Evolutionary conservation across 2,888 invertebrate species (phyloP), one percentile per base, ranked within the genome.

Genomic region (Brachyptera risi): DNA sequence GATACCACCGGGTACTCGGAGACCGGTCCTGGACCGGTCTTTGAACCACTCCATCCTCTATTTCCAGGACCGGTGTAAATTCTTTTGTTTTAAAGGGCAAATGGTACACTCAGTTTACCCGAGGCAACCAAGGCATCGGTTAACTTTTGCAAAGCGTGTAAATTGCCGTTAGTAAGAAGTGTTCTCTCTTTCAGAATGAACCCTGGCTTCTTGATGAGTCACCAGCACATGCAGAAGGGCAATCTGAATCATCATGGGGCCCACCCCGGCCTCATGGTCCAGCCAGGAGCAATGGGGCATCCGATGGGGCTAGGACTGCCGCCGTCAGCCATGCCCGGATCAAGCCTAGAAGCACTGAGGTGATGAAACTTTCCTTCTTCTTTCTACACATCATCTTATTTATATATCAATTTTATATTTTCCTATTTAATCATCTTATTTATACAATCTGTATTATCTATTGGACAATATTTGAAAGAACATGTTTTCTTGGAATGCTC

Each of bases 281-380:
- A 83, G 38, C 64, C 65, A 13, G 47, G 61, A 3, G 38, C 83
- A 54, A 80, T 84, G 80, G 82, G 83, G 2, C 82, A 83, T 38
- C 50, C 64, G 54, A 51, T 67, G 63, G 58, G 61, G 1, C 13
- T 62, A 38, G 59, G 63, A 9, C 51, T 61, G 11, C 60, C 60
- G 15, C 66, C 66, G 1, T 49, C 66, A 2, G 51, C 81, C 1
- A 80, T 82, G 40, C 81, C 82, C 1, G 80, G 80, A 26, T 83
- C 82, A 69, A 85, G 85, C 0, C 76, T 90, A 70, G 89, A 90
- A 69, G 88, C 87, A 56, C 74, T 90, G 63, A 76, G 65, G 65
- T 63, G 54, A 37, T n/a, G n/a, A n/a, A n/a, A n/a, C n/a, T n/a
- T n/a, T n/a, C n/a, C n/a, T n/a, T n/a, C n/a, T n/a, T n/a, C n/a